phyloP scores from a whole-genome alignment of 1,140 invertebrate species.

The Drosophila subpulchrella region DNA sequence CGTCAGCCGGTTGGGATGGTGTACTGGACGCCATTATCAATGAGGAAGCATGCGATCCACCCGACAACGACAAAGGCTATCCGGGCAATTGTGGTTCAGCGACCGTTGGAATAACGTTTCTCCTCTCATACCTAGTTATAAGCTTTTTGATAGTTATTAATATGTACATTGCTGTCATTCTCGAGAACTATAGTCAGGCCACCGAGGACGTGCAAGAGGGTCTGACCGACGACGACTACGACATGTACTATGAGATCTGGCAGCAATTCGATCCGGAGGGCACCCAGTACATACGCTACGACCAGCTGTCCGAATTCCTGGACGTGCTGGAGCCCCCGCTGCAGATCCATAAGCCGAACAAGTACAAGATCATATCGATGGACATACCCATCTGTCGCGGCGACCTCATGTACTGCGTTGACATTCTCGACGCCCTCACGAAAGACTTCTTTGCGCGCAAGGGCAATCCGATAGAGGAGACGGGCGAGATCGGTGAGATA shows the following conservation, averaged over 20 bases:
- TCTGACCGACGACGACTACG: constrained; percentile 99
- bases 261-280: constrained; percentile 99
- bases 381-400: constrained; percentile 99
- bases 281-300: constrained; percentile 97
- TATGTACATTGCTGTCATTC: constrained; percentile 99
- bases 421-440: constrained; percentile 97
- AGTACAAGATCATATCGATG: constrained; percentile 99
- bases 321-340: constrained; percentile 97
- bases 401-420: constrained; percentile 98
- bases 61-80: constrained; percentile 93
- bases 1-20: constrained; percentile 98
- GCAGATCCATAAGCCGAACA: constrained; percentile 98
- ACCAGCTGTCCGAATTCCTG: constrained; percentile 96
- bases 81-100: constrained; percentile 96
- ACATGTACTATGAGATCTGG: constrained; percentile 99
- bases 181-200: constrained; percentile 99
- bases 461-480: constrained; percentile 95
- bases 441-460: constrained; percentile 98
- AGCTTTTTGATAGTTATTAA: constrained; percentile 99
- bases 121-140: constrained; percentile 98
- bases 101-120: constrained; percentile 96
- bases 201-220: constrained; percentile 99
- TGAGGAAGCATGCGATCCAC: constrained; percentile 95
- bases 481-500: constrained; percentile 92
- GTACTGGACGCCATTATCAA: constrained; percentile 98